Evolutionary conservation across 2,113 vertebrate genomes (phyloP).

Genomic region (Coryphaenoides rupestris): DNA sequence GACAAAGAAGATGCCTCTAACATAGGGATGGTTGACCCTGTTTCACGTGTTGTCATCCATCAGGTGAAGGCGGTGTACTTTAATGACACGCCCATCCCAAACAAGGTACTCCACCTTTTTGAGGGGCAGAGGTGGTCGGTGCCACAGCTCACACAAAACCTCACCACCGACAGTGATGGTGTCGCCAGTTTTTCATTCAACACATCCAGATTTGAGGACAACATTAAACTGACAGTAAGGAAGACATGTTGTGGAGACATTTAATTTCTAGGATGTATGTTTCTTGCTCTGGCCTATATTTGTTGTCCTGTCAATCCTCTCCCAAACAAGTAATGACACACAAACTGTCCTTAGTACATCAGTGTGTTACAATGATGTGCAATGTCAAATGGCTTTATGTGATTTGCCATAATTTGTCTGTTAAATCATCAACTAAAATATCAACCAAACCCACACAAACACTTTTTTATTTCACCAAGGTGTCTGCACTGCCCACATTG

Average conservation of each 20-base stretch:
- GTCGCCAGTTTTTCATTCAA: constrained; percentile 53
- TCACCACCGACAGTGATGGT: constrained; percentile 62
- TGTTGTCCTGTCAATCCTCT: no score
- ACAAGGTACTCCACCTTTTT: constrained; percentile 44
- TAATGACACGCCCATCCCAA: constrained; percentile 37
- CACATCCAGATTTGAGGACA: neutral
- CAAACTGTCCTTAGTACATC: no score
- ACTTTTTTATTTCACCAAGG: no score
- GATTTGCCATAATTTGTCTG: neutral
- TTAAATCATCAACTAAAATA: no score
- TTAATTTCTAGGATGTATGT: no score
- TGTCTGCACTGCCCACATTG: neutral
- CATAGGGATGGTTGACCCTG: neutral
- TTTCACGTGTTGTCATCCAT: neutral
- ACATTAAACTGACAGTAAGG: constrained; percentile 46
- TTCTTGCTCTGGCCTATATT: no score
- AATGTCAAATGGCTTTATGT: neutral
- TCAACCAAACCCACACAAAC: no score
- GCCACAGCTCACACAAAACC: constrained; percentile 17
- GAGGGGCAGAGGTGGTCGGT: constrained; percentile 24
- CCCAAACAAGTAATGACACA: no score
- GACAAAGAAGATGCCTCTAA: no score
- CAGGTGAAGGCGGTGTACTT: constrained; percentile 55
- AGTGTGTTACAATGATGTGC: neutral
- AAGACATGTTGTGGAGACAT: neutral